Conservation (phyloP, 2,888 invertebrate genomes). For the Platypus cylindrus region DNA sequence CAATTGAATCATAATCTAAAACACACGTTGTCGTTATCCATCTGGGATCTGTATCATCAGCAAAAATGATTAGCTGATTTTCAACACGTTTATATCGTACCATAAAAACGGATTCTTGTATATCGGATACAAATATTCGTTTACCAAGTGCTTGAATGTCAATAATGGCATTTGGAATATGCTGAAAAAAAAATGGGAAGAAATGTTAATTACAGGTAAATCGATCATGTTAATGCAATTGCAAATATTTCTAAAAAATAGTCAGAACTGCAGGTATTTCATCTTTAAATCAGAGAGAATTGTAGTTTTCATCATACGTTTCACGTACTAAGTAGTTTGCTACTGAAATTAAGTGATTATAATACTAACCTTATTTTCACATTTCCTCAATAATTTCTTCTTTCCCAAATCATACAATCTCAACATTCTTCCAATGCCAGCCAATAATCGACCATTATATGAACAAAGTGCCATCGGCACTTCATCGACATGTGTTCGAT, state of each 20-base stretch:
- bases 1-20: constrained; percentile 92
- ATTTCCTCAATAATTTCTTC: constrained; percentile 90
- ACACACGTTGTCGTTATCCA: constrained; percentile 90
- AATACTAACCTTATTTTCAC: constrained; percentile 75
- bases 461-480: constrained; percentile 65
- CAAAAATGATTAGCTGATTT: constrained; percentile 95
- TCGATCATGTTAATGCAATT: background rate
- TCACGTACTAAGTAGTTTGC: background rate
- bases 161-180: constrained; percentile 90
- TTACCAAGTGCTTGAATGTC: constrained; percentile 91
- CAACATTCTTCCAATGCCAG: constrained; percentile 85
- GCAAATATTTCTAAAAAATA: constrained; percentile 8
- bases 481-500: constrained; percentile 88
- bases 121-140: constrained; percentile 88
- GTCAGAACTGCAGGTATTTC: constrained; percentile 33
- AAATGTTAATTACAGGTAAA: no score
- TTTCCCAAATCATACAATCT: constrained; percentile 94
- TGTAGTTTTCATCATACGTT: constrained; percentile 26
- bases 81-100: constrained; percentile 89
- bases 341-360: no score
- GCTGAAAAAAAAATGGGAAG: constrained; percentile 40
- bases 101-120: constrained; percentile 94
- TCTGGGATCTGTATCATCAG: constrained; percentile 94
- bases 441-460: constrained; percentile 83
- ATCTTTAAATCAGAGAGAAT: constrained; percentile 21